Evolutionary conservation across 2,888 invertebrate genomes (phyloP), one percentile per base, ranked within the genome.

Genomic region (Eupithecia insigniata): DNA sequence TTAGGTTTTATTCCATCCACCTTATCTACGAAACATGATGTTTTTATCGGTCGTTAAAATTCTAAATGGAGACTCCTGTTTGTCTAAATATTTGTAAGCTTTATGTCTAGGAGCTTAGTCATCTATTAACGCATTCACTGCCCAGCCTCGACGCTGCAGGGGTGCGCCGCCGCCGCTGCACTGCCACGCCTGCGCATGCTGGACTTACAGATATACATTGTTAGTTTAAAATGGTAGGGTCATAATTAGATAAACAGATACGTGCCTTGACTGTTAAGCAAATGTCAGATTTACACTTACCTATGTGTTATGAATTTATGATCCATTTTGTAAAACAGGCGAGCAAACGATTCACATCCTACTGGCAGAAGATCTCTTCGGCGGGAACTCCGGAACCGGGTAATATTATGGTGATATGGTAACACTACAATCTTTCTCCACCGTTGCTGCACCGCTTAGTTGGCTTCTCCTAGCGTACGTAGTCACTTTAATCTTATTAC

Each of bases 41-140:
- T 55, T 61, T 68, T 39, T 66, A 66, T 66, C 46, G 30, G 32
- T 22, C 30, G 22, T 46, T 18, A 66, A 43, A 28, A 43, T 65
- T 65, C 60, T 61, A 60, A 68, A 58, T 36, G 36, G 36, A 36
- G n/a, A 67, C 18, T 18, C 2, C 55, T 14, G 55, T 26, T 26
- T 26, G 55, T 22, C 22, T 26, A 55, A 55, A 55, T 7, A 55
- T 51, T 51, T 51, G 12, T 26, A 22, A 51, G 22, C n/a, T 8
- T 51, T 51, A n/a, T 22, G 39, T 39, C 36, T 36, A 36, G 39
- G 2, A 39, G 0, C 16, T 39, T 39, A 39, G 39, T 6, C 46
- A 43, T 4, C 46, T n/a, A 46, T 46, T 6, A n/a, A 46, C n/a
- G 7, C 46, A 18, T 46, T 46, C 46, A 46, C 46, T 46, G 46